Evolutionary conservation across 2,113 vertebrate species (phyloP).

Genomic region (Gavia stellata): DNA sequence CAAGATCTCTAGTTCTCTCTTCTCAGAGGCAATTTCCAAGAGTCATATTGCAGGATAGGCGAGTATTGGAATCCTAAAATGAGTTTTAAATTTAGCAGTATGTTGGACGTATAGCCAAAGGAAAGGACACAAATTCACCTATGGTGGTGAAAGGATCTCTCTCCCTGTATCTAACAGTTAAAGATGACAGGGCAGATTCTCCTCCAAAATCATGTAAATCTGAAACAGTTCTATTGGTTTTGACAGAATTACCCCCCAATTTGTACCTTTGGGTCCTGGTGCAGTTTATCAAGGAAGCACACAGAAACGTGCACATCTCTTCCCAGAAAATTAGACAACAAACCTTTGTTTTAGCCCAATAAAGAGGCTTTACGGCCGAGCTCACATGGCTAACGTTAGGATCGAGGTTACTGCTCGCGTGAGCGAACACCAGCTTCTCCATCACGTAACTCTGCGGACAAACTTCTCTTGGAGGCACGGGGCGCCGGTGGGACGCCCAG

Average conservation of each 20-base stretch:
- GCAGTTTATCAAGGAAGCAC: neutral
- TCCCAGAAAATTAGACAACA: neutral
- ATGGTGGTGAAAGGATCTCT: neutral
- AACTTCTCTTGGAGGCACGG: neutral
- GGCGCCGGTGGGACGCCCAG: accelerated
- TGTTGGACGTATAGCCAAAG: neutral
- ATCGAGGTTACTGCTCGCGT: accelerated
- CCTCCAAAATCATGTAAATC: neutral
- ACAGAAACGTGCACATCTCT: accelerated
- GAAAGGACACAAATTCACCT: neutral
- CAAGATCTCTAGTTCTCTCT: neutral
- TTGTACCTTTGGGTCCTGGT: neutral
- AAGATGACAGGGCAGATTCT: neutral
- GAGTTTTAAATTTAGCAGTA: too few species aligned
- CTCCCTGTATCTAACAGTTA: neutral
- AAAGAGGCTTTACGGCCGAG: neutral
- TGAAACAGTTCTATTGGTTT: neutral
- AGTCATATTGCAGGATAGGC: neutral
- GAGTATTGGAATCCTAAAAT: neutral
- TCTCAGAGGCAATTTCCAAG: neutral
- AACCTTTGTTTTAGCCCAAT: neutral
- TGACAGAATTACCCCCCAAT: neutral
- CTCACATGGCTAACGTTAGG: accelerated
- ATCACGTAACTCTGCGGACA: accelerated
- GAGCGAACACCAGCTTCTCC: neutral